These are phyloP conservation scores for Brachystomella parvula DNA, from an alignment of 1,140 invertebrate species.

Conservation along the genomic window DNA sequence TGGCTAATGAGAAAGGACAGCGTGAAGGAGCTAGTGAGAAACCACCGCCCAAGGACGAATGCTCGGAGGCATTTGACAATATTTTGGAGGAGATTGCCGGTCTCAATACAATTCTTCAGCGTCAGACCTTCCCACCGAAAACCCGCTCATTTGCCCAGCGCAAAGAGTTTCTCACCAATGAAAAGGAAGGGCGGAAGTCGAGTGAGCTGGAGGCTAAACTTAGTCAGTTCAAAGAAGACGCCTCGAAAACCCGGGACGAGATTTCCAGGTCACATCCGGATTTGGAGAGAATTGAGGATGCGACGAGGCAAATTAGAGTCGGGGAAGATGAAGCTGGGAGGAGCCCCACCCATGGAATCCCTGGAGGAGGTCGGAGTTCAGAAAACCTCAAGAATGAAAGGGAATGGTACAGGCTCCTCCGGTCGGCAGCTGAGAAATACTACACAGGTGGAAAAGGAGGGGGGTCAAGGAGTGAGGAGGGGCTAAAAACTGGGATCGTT, in stretches of 20 bases:
- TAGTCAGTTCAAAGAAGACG: conserved; percentile 33
- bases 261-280: conserved; percentile 38
- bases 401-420: conserved; percentile 36
- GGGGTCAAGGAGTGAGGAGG: neutral
- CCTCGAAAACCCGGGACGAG: conserved; percentile 19
- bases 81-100: conserved; percentile 38
- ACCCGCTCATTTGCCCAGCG: conserved; percentile 29
- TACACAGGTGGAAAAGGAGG: conserved; percentile 22
- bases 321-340: neutral
- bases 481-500: conserved; percentile 30
- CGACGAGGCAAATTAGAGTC: conserved; percentile 7
- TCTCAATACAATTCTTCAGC: conserved; percentile 29
- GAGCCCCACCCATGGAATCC: neutral
- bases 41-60: conserved; percentile 19
- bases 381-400: conserved; percentile 28
- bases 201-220: conserved; percentile 31
- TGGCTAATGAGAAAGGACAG: neutral
- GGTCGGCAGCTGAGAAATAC: conserved; percentile 36
- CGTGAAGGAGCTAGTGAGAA: conserved; percentile 13
- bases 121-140: neutral
- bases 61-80: conserved; percentile 33
- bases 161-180: conserved; percentile 29
- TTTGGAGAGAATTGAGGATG: conserved; percentile 33
- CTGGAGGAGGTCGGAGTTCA: neutral
- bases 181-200: neutral